Base-by-base conservation (phyloP, 2,113 vertebrate species). In the Corythoichthys haematopterus region DNA sequence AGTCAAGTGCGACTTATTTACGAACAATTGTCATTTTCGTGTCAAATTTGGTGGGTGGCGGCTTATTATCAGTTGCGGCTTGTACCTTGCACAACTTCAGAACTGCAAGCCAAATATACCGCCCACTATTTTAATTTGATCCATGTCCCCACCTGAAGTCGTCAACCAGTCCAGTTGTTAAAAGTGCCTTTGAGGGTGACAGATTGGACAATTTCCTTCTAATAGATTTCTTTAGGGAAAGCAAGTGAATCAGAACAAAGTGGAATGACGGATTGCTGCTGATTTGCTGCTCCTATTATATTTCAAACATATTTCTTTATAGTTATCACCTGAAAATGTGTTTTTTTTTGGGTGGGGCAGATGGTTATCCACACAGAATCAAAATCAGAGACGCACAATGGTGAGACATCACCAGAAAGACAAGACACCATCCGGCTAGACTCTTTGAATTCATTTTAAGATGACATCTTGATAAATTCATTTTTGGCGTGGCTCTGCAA, bases 391-490 rank as follows among this genome's bases (percentile, higher is more conserved):
- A 40, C 38, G 6, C 38, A 40, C 38, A 6, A 85, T 51, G 33
- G 35, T 5, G 60, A 51, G 63, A 51, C 35, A 4, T 40, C 13
- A 2, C 6, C 62, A 3, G 83, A 85, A 85, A 78, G 83, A 82
- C 75, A 83, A 76, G 77, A 70, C 81, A 71, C 82, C 64, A 86
- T 75, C 65, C 74, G 78, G 82, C 78, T 78, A 75, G 81, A 79
- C 73, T 84, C 84, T 77, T 79, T 85, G 76, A 87, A 88, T 80
- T 87, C 86, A 85, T 88, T 90, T 90, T 88, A 83, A 84, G 83
- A 86, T 90, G 87, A 90, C 87, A 85, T 91, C 90, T 90, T 90
- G 87, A 90, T 90, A 28, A 28, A 28, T 28, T 28, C 20, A 40
- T 40, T 40, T 90, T 83, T 82, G 69, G 74, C 64, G 77, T 63